Conservation (phyloP, 1,140 invertebrate genomes). For the Neelides sp. region DNA sequence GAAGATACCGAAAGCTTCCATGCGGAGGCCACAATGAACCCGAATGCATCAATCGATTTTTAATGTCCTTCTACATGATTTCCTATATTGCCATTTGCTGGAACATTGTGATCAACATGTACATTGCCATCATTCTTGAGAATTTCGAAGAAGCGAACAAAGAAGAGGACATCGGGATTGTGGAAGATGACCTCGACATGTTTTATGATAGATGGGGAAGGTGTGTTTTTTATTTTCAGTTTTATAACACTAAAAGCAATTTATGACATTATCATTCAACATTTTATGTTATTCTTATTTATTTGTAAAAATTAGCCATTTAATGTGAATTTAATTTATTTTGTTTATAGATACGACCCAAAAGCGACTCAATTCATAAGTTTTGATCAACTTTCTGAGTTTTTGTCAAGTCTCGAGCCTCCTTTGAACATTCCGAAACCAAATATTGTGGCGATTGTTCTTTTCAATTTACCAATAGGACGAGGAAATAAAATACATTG, state of each 20-base stretch:
- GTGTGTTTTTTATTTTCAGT: too few relatives aligned
- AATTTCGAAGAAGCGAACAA: conserved; percentile 52
- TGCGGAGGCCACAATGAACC: conserved; percentile 23
- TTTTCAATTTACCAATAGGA: conserved; percentile 87
- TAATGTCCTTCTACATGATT: conserved; percentile 60
- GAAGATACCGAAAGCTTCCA: conserved; percentile 36
- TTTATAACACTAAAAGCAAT: background rate
- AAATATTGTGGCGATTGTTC: conserved; percentile 72
- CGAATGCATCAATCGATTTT: conserved; percentile 19
- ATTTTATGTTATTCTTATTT: background rate
- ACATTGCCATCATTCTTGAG: conserved; percentile 51
- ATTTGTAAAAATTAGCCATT: conserved; percentile 39
- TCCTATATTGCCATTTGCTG: conserved; percentile 47
- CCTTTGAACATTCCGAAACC: conserved; percentile 44
- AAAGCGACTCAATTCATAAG: conserved; percentile 46
- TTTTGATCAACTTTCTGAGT: conserved; percentile 42
- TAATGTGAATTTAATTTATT: conserved; percentile 47
- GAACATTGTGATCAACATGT: conserved; percentile 52
- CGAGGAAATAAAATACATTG: conserved; percentile 90
- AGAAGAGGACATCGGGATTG: conserved; percentile 49
- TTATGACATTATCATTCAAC: background rate
- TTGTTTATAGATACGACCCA: conserved; percentile 48
- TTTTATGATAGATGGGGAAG: conserved; percentile 91
- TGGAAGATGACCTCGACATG: conserved; percentile 50
- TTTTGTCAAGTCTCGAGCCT: conserved; percentile 42